phyloP scores from a whole-genome alignment of 2,888 invertebrate genomes.

The Melitaea athalia region DNA sequence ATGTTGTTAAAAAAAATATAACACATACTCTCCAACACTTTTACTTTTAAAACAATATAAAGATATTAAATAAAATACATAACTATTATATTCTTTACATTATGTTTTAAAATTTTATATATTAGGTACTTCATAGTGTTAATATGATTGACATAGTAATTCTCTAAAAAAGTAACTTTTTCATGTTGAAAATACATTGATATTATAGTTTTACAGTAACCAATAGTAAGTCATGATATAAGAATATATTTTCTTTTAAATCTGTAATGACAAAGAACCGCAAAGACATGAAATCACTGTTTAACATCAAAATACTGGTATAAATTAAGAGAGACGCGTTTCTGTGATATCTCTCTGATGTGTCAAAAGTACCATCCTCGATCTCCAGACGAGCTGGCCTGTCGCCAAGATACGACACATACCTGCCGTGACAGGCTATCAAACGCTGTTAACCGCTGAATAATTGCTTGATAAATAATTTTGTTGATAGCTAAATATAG shows the following conservation, averaged over 20 bases:
- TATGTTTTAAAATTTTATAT: too few relatives aligned
- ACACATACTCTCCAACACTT: too few relatives aligned
- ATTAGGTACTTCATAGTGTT: too few relatives aligned
- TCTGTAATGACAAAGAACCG: background rate
- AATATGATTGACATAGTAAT: background rate
- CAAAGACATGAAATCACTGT: conserved; percentile 18
- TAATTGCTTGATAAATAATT: conserved; percentile 14
- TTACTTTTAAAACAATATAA: too few relatives aligned
- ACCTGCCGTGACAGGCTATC: conserved; percentile 38
- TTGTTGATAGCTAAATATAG: background rate
- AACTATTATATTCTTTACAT: too few relatives aligned
- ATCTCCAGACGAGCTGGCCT: conserved; percentile 38
- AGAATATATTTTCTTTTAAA: background rate
- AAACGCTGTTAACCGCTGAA: conserved; percentile 25
- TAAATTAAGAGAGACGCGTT: conserved; percentile 28
- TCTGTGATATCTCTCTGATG: conserved; percentile 39
- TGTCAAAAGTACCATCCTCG: conserved; percentile 35
- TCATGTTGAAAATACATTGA: too few relatives aligned
- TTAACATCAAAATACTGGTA: conserved; percentile 29
- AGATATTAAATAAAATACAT: too few relatives aligned
- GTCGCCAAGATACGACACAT: conserved; percentile 38
- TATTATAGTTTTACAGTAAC: too few relatives aligned
- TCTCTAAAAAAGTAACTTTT: too few relatives aligned
- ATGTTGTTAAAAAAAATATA: too few relatives aligned
- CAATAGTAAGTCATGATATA: background rate